Evolutionary conservation across 2,797 vertebrate genomes (phyloP).

Genomic region (Petrocephalus sullivani): DNA sequence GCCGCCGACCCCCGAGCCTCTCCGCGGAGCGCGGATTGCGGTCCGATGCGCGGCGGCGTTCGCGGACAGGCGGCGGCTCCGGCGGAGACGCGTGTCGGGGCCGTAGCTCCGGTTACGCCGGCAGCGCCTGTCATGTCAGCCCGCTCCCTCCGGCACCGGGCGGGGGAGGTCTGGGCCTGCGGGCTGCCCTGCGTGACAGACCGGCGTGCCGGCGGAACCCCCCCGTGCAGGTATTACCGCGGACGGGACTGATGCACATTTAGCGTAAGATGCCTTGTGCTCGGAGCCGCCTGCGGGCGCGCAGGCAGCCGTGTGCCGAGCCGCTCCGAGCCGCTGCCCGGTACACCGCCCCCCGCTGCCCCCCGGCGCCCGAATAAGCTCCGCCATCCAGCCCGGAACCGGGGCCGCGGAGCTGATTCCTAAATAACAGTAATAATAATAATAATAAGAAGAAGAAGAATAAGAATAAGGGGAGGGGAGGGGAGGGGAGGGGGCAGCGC

Average conservation of each 20-base stretch:
- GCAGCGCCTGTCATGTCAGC: slow-evolving; percentile 41
- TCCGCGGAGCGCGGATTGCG: background rate
- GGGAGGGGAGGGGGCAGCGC: background rate
- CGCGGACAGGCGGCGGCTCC: background rate
- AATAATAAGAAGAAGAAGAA: too few relatives aligned
- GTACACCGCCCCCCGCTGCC: slow-evolving; percentile 33
- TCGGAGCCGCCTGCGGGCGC: too few relatives aligned
- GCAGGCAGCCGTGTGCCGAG: too few relatives aligned
- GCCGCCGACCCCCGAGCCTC: slow-evolving; percentile 19
- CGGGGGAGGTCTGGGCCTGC: slow-evolving; percentile 60
- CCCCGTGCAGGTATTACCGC: too few relatives aligned
- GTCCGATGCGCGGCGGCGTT: background rate
- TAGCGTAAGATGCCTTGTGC: too few relatives aligned
- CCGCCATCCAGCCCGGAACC: background rate
- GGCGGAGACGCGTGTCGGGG: background rate
- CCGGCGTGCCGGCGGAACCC: background rate
- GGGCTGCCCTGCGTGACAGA: slow-evolving; percentile 20
- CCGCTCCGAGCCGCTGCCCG: background rate
- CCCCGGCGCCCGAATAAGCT: background rate
- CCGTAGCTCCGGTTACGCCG: slow-evolving; percentile 22
- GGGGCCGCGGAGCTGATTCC: background rate
- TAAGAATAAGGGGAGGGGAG: too few relatives aligned
- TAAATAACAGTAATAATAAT: too few relatives aligned
- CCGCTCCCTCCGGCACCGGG: slow-evolving; percentile 36
- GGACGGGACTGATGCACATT: too few relatives aligned